Percentiles rank a stretch among this genome's conserved stretches.
phyloP scores from a whole-genome alignment of 2,797 vertebrate species.

The Semaprochilodus insignis region DNA sequence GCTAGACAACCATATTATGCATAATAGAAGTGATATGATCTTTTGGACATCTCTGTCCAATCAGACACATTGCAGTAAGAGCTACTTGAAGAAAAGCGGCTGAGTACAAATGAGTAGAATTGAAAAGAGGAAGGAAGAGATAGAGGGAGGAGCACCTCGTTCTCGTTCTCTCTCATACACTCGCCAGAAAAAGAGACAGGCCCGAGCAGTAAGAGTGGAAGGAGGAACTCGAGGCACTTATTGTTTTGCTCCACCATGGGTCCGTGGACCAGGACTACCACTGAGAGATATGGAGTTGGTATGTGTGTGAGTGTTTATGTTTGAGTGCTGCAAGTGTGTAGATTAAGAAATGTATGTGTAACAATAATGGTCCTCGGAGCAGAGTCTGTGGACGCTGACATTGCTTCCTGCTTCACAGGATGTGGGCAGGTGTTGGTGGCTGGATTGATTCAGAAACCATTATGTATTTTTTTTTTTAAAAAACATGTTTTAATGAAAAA shows the following conservation, averaged over 20 bases:
- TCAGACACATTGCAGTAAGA: background rate
- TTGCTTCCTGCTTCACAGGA: slow-evolving; percentile 72
- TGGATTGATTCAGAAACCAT: slow-evolving; percentile 18
- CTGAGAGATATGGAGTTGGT: slow-evolving; percentile 78
- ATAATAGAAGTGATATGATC: background rate
- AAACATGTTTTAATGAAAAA: too few species aligned
- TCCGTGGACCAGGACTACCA: slow-evolving; percentile 73
- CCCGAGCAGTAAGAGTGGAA: slow-evolving; percentile 36
- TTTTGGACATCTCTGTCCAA: background rate
- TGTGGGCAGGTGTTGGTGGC: slow-evolving; percentile 68
- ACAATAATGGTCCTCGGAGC: background rate
- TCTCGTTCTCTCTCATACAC: slow-evolving; percentile 59
- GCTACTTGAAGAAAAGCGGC: background rate
- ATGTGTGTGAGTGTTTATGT: slow-evolving; percentile 58
- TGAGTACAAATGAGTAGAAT: slow-evolving; percentile 40
- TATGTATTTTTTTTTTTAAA: slow-evolving; percentile 3
- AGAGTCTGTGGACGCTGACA: slow-evolving; percentile 16
- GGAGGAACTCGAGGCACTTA: slow-evolving; percentile 66
- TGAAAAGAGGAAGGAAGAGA: slow-evolving; percentile 59
- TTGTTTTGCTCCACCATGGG: slow-evolving; percentile 67
- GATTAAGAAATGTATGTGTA: slow-evolving; percentile 19
- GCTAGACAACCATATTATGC: background rate
- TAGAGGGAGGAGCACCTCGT: slow-evolving; percentile 46
- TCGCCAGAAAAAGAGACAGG: slow-evolving; percentile 24
- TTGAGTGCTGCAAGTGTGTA: slow-evolving; percentile 1